Percentiles rank a stretch among this genome's conserved stretches.
Evolutionary conservation across 2,113 vertebrate species (phyloP).

Genomic region (Diadophis punctatus): DNA sequence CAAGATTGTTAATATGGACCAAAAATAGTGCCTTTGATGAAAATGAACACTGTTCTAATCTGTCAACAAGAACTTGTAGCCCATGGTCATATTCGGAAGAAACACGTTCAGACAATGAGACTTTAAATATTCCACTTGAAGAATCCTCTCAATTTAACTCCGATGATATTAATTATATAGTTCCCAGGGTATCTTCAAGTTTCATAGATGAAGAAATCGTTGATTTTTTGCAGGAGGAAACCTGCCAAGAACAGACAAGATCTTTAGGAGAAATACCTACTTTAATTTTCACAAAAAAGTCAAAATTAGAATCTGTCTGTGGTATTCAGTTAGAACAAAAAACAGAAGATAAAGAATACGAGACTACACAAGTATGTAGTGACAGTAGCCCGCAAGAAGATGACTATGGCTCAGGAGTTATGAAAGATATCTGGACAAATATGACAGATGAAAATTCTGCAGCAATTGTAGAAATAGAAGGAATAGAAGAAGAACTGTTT

Average conservation of each 20-base stretch:
- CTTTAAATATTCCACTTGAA: slow-evolving; percentile 80
- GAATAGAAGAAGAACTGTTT: slow-evolving; percentile 79
- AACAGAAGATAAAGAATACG: slow-evolving; percentile 81
- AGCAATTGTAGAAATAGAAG: slow-evolving; percentile 71
- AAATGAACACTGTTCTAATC: slow-evolving; percentile 98
- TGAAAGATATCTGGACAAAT: slow-evolving; percentile 97
- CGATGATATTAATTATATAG: slow-evolving; percentile 84
- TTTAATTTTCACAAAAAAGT: slow-evolving; percentile 87
- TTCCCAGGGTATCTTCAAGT: slow-evolving; percentile 85
- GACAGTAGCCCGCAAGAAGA: slow-evolving; percentile 79
- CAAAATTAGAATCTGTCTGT: slow-evolving; percentile 97
- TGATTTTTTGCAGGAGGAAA: slow-evolving; percentile 88
- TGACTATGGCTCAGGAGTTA: slow-evolving; percentile 94
- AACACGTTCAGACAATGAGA: slow-evolving; percentile 96
- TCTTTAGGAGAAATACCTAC: slow-evolving; percentile 76
- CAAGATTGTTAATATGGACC: slow-evolving; percentile 99
- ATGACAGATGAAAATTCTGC: slow-evolving; percentile 76
- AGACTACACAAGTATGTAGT: slow-evolving; percentile 75
- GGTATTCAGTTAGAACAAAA: slow-evolving; percentile 92
- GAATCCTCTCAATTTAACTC: slow-evolving; percentile 83
- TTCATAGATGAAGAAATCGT: slow-evolving; percentile 93
- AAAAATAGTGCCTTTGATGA: slow-evolving; percentile 99
- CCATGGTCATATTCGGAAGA: slow-evolving; percentile 99
- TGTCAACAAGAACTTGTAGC: slow-evolving; percentile 98
- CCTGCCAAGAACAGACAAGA: slow-evolving; percentile 76